These are phyloP conservation scores for Eidolon helvum DNA, from an alignment of 2,113 vertebrate species.

Conservation along the genomic window DNA sequence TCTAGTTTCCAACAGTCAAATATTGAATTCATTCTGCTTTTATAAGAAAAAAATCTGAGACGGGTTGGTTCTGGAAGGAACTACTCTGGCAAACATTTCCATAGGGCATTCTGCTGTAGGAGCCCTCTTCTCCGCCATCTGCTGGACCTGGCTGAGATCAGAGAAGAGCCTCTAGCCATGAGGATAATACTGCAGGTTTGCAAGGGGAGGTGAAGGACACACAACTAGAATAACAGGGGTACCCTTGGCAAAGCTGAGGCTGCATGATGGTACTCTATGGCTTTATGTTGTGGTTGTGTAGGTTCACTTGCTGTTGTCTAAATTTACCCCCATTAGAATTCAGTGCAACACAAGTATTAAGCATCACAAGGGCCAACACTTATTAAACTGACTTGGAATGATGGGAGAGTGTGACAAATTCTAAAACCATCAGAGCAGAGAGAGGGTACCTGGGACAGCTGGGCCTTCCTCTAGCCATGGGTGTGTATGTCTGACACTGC, in stretches of 20 bases:
- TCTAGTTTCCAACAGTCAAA: neutral
- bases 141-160: neutral
- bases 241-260: neutral
- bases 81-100: neutral
- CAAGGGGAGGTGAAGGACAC: neutral
- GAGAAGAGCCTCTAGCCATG: neutral
- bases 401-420: neutral
- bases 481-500: neutral
- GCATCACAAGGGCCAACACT: neutral
- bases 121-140: neutral
- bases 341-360: neutral
- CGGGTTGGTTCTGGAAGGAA: neutral
- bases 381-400: neutral
- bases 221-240: neutral
- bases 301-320: neutral
- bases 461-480: neutral
- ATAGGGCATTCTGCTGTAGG: neutral
- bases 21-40: constrained; percentile 48
- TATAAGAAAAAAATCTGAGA: neutral
- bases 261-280: too few relatives aligned
- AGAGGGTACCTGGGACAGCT: neutral
- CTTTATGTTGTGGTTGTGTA: neutral
- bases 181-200: neutral
- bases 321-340: neutral
- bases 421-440: neutral